Conservation (phyloP, 2,113 vertebrate species). For the Anarrhichthys ocellatus region DNA sequence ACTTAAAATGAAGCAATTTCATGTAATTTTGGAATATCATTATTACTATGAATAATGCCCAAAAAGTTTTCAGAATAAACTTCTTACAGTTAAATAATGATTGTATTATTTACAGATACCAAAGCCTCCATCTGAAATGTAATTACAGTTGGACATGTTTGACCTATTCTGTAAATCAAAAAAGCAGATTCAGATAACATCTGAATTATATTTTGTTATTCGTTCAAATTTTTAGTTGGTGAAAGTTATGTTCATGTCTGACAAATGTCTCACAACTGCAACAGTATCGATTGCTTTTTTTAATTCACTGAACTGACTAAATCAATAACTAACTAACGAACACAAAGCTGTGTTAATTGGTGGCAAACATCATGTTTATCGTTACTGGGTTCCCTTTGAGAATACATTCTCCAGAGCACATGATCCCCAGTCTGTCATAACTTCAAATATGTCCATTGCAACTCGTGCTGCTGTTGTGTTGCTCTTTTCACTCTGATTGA, state of each 20-base stretch:
- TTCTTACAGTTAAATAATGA: background rate
- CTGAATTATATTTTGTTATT: background rate
- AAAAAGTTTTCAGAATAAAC: too few species aligned
- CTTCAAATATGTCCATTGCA: background rate
- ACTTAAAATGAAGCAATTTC: background rate
- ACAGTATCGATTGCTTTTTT: background rate
- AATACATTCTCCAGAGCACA: background rate
- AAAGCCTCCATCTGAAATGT: background rate
- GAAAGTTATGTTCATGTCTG: background rate
- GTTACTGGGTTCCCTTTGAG: background rate
- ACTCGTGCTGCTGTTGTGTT: slow-evolving; percentile 37
- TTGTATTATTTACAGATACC: background rate
- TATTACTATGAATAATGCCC: background rate
- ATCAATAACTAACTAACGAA: background rate
- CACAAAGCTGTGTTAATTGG: background rate
- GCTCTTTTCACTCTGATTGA: slow-evolving; percentile 55
- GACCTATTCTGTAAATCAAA: background rate
- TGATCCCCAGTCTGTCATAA: background rate
- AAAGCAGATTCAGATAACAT: background rate
- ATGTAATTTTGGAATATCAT: background rate
- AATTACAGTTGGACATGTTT: background rate
- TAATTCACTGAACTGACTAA: background rate
- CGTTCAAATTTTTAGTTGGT: background rate
- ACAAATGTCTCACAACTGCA: background rate
- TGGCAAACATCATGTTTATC: slow-evolving; percentile 10